Percentiles rank a stretch among this genome's conserved stretches.
These are phyloP conservation scores for Agonopterix alstromeriana DNA, from an alignment of 2,888 invertebrate species.

Conservation along the genomic window DNA sequence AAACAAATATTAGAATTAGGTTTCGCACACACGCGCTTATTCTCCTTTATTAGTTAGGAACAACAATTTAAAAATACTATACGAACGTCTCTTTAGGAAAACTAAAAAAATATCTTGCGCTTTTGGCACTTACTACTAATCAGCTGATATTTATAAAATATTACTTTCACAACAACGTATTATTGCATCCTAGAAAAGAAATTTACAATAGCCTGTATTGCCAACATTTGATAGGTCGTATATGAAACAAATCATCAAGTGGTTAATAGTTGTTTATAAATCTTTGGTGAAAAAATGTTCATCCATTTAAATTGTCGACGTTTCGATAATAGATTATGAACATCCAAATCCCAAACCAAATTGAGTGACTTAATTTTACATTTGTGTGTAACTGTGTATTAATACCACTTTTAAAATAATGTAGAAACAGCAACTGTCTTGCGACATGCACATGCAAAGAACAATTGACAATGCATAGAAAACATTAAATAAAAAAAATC, in stretches of 20 bases:
- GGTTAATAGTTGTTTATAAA: not conserved
- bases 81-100: conserved; percentile 57
- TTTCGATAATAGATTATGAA: not conserved
- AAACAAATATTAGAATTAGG: conserved; percentile 60
- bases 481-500: conserved; percentile 27
- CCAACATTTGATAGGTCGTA: not conserved
- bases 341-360: conserved; percentile 7
- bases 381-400: not conserved
- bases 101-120: conserved; percentile 58
- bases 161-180: conserved; percentile 4
- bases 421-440: not conserved
- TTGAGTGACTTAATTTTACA: not conserved
- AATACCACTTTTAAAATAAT: conserved; percentile 1
- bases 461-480: not conserved
- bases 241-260: not conserved
- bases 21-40: conserved; percentile 56
- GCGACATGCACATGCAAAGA: not conserved
- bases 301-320: too few relatives aligned
- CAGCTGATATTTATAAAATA: conserved; percentile 23
- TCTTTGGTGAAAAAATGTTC: conserved; percentile 6
- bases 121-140: conserved; percentile 69
- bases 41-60: conserved; percentile 69
- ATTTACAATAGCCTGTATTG: not conserved
- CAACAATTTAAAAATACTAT: conserved; percentile 72
- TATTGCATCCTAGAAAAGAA: not conserved